A percentile compares a stretch with the other conserved stretches of the same genome.
These are phyloP conservation scores for Orchestes rusci DNA, from an alignment of 2,888 invertebrate species.

Conservation along the genomic window DNA sequence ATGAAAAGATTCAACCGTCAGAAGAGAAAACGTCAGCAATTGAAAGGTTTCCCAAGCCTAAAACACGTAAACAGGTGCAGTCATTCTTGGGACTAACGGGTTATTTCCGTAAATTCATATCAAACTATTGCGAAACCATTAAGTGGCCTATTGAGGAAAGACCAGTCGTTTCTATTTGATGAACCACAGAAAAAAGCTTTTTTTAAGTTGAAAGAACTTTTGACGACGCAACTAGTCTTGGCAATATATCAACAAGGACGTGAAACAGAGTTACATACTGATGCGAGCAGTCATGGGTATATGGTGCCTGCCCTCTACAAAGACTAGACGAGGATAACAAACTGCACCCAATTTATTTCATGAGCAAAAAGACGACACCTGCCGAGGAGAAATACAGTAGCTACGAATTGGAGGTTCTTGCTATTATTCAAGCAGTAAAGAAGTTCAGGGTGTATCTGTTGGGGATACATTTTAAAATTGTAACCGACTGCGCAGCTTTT, in stretches of 20 bases:
- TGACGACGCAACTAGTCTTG: constrained; percentile 21
- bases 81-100: constrained; percentile 35
- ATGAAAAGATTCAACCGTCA: constrained; percentile 26
- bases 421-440: constrained; percentile 21
- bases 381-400: constrained; percentile 33
- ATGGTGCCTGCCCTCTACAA: constrained; percentile 33
- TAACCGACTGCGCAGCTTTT: constrained; percentile 22
- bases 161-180: constrained; percentile 21
- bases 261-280: constrained; percentile 27
- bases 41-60: constrained; percentile 30
- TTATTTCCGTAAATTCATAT: constrained; percentile 37
- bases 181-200: constrained; percentile 18
- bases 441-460: constrained; percentile 35
- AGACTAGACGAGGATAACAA: constrained; percentile 22
- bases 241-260: constrained; percentile 19
- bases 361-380: constrained; percentile 31
- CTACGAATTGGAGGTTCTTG: constrained; percentile 37
- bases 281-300: constrained; percentile 31
- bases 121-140: constrained; percentile 34
- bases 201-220: constrained; percentile 16
- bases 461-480: constrained; percentile 25
- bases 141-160: constrained; percentile 30
- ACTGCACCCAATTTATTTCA: constrained; percentile 34
- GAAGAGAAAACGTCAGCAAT: constrained; percentile 26
- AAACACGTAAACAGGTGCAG: constrained; percentile 29